A percentile compares a stretch with the other conserved stretches of the same genome.
Conservation (phyloP, 1,140 invertebrate species). For the Eurosta solidaginis region DNA sequence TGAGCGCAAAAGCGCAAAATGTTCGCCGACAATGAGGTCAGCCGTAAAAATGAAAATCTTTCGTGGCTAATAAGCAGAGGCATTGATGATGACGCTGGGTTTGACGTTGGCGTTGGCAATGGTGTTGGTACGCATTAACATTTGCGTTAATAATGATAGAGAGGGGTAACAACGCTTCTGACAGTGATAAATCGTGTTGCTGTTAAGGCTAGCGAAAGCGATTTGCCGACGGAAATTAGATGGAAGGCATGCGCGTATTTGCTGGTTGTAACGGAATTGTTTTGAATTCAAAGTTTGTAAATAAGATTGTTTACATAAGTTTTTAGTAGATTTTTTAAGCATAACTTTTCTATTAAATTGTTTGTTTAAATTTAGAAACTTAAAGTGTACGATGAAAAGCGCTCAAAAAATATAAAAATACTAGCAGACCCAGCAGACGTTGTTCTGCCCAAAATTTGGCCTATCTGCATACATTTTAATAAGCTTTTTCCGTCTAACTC, state of each 20-base stretch:
- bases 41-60: not conserved
- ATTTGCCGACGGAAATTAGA: not conserved
- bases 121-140: too few relatives aligned
- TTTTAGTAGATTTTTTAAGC: too few relatives aligned
- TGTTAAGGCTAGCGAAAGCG: not conserved
- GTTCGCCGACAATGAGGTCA: not conserved
- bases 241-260: not conserved
- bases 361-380: too few relatives aligned
- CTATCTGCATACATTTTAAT: too few relatives aligned
- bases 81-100: not conserved
- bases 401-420: too few relatives aligned
- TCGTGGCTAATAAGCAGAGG: not conserved
- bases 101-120: not conserved
- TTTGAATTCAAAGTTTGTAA: not conserved
- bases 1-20: not conserved
- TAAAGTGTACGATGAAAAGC: too few relatives aligned
- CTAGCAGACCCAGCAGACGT: too few relatives aligned
- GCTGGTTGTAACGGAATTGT: not conserved
- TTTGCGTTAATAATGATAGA: too few relatives aligned
- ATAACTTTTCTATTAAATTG: too few relatives aligned
- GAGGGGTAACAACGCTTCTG: too few relatives aligned
- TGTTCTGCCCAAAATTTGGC: too few relatives aligned
- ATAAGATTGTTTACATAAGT: not conserved
- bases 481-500: too few relatives aligned
- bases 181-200: constrained; percentile 2